Conservation (phyloP, 2,113 vertebrate species). For the Girardinichthys multiradiatus region DNA sequence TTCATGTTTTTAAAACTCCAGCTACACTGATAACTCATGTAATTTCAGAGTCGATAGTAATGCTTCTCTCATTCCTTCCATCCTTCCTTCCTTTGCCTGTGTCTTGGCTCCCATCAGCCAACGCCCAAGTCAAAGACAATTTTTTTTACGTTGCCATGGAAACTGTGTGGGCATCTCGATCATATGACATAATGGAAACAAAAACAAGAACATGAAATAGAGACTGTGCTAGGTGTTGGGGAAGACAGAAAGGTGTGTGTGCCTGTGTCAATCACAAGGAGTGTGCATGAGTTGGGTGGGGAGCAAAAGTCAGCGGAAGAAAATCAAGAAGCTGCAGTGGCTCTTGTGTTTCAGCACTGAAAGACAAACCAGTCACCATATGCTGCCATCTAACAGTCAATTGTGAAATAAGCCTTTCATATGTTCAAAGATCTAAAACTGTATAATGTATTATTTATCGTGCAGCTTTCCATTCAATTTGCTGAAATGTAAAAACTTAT, state of each 20-base stretch:
- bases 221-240: slow-evolving; percentile 29
- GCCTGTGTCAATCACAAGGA: slow-evolving; percentile 6
- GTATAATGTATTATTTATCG: neutral
- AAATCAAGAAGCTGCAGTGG: slow-evolving; percentile 10
- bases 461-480: neutral
- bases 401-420: slow-evolving; percentile 3
- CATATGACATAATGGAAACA: slow-evolving; percentile 58
- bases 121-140: slow-evolving; percentile 37
- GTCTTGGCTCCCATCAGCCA: slow-evolving; percentile 39
- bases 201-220: slow-evolving; percentile 50
- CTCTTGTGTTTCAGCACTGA: slow-evolving; percentile 19
- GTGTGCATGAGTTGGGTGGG: neutral
- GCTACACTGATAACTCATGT: neutral
- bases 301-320: slow-evolving; percentile 2
- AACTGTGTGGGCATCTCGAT: slow-evolving; percentile 75
- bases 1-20: slow-evolving; percentile 33
- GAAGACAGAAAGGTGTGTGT: slow-evolving; percentile 28
- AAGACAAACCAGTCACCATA: neutral
- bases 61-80: slow-evolving; percentile 12
- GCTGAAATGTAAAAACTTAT: neutral
- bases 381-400: neutral
- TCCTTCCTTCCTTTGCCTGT: slow-evolving; percentile 3
- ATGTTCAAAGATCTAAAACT: neutral
- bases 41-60: neutral
- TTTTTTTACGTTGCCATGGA: slow-evolving; percentile 71